phyloP scores from a whole-genome alignment of 2,113 vertebrate species.

The Microtus richardsoni region DNA sequence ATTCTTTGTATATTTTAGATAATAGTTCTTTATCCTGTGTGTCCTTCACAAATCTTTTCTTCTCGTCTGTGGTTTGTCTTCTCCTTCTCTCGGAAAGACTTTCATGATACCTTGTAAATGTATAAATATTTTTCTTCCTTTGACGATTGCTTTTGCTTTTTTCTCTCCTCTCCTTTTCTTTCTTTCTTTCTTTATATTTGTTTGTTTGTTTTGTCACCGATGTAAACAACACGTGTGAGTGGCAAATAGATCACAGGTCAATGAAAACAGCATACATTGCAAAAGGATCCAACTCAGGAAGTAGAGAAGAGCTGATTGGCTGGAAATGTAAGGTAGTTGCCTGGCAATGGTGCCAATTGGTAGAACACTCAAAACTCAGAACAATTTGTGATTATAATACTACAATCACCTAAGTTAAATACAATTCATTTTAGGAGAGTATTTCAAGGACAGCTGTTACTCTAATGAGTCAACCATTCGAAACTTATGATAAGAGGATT shows the following conservation, averaged over 20 bases:
- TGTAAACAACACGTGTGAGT: neutral
- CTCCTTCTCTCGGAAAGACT: conserved; percentile 25
- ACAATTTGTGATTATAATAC: neutral
- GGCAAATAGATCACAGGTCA: neutral
- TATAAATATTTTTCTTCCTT: conserved; percentile 10
- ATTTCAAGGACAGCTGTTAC: conserved; percentile 33
- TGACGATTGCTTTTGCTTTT: neutral
- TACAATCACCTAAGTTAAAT: neutral
- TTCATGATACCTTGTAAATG: neutral
- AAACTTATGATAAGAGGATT: neutral
- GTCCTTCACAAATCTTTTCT: neutral
- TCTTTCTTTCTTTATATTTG: neutral
- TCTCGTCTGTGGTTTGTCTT: neutral
- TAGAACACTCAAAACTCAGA: neutral
- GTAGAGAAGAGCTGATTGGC: neutral
- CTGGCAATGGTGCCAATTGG: neutral
- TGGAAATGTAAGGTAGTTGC: neutral
- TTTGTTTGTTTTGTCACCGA: neutral
- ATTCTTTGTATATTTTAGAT: neutral
- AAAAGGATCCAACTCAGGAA: conserved; percentile 6
- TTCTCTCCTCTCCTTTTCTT: neutral
- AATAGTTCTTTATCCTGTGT: neutral
- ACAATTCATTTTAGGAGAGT: neutral
- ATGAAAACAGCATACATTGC: neutral
- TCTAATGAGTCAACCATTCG: neutral